Base-by-base conservation (phyloP, 2,888 invertebrate genomes). In the Euplexia lucipara region DNA sequence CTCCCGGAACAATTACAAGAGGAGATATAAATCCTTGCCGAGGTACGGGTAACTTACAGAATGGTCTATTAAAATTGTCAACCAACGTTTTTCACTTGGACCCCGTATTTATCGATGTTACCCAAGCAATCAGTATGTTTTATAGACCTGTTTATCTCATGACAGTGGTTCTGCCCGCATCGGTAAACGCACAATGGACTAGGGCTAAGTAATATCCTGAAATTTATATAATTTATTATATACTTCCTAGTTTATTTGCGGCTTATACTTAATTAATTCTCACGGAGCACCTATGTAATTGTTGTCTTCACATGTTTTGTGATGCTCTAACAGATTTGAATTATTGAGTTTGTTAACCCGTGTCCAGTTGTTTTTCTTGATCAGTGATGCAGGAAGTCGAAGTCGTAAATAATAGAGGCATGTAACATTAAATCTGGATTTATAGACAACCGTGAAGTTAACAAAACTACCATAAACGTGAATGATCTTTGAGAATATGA, bases 231-330 rank as follows among this genome's bases (percentile, higher is more conserved):
- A 90, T 91, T 90, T 91, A 90, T 90, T 84, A 79, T 82, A 76
- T 84, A 86, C 89, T 82, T 75, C 68, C 71, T 69, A 20, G 66
- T 57, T 72, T 70, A 73, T 79, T 58, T 82, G 86, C 76, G 84
- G 89, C 78, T 86, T 86, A 86, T 85, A n/a, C n/a, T n/a, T n/a
- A 83, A 83, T 78, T 81, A 81, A 87, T 90, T 88, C 85, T 86
- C 84, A 86, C 84, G 81, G 75, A 70, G 61, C 54, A 70, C 26
- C 26, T 60, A 63, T 73, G 26, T 22, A 18, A 64, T 35, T 56
- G 47, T 47, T 62, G n/a, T 49, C 45, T 65, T 52, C 47, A 71
- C 67, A 75, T 74, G 67, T 75, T 75, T 60, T 41, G 34, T 47
- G 61, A 78, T 81, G 67, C 66, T 32, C 20, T 35, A 59, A 9